These are phyloP conservation scores for Cyprinella venusta DNA, from an alignment of 2,797 vertebrate genomes.

Conservation along the genomic window DNA sequence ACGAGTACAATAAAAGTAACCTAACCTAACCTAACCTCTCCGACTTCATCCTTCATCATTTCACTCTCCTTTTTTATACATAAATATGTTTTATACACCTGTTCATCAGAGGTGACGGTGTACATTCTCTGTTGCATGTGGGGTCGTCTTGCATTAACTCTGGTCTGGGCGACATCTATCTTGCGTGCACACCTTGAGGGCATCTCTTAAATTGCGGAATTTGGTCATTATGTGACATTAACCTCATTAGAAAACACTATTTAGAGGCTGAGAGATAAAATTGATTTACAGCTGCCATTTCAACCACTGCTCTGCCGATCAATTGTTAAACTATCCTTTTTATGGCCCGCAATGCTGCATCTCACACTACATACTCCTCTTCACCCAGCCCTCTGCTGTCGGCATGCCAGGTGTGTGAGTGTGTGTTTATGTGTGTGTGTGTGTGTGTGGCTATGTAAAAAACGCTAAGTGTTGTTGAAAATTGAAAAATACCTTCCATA, in stretches of 20 bases:
- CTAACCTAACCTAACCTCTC: not conserved
- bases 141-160: conserved; percentile 69
- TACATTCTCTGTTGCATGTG: conserved; percentile 55
- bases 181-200: conserved; percentile 82
- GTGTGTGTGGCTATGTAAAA: conserved; percentile 53
- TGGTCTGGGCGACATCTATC: conserved; percentile 79
- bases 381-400: conserved; percentile 63
- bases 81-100: conserved; percentile 20
- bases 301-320: conserved; percentile 83
- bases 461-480: conserved; percentile 55
- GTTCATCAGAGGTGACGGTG: conserved; percentile 19
- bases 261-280: conserved; percentile 86
- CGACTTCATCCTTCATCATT: conserved; percentile 47
- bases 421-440: not conserved
- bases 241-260: conserved; percentile 90
- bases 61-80: conserved; percentile 48
- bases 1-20: no score
- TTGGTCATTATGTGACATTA: conserved; percentile 88
- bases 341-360: conserved; percentile 72
- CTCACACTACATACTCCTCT: conserved; percentile 46
- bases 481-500: conserved; percentile 66
- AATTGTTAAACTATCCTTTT: conserved; percentile 87
- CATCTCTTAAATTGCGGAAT: conserved; percentile 84
- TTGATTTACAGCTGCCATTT: conserved; percentile 89
- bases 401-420: conserved; percentile 70